Base-by-base conservation (phyloP, 2,888 invertebrate species). In the Drosophila yooni region DNA sequence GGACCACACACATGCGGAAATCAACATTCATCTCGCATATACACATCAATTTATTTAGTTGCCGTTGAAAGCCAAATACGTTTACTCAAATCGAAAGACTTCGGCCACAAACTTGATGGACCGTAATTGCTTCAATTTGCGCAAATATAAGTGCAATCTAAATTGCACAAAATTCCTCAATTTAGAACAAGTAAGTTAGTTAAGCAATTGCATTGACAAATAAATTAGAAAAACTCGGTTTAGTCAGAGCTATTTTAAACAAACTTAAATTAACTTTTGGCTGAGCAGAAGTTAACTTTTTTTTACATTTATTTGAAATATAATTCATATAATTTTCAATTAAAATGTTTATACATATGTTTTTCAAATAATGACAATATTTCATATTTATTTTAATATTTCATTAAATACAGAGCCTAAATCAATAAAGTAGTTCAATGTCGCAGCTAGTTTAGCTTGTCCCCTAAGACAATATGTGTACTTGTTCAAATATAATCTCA, bases 1-100 rank as follows among this genome's bases (percentile, higher is more conserved):
- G 73, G 74, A 83, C 83, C 79, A 81, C 88, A 88, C 88, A 75
- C 77, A 77, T 54, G 31, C 50, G 57, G 34, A 36, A 25, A 48
- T 33, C 34, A 29, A 50, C 31, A 65, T 29, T 34, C 46, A 61
- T 34, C 29, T 29, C 43, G 36, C 59, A 25, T 52, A 62, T 66
- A 59, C 70, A 58, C 52, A 59, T 70, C 70, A 57, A 75, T 74
- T 82, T 73, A 83, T 70, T 83, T 83, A 29, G 65, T 50, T 68
- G 70, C 58, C 64, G 78, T 69, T 70, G 72, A 86, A 75, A 79
- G 78, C 65, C 11, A 65, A 76, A 76, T 65, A 52, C 51, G 18
- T 64, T 61, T 50, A n/a, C 57, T 2, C 52, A 18, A 72, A 71
- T 52, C 64, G 51, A 82, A 83, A 72, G 83, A 83, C 70, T 83